A percentile compares a stretch with the other conserved stretches of the same genome.
Conservation (phyloP, 2,113 vertebrate genomes). For the Stictonetta naevosa region DNA sequence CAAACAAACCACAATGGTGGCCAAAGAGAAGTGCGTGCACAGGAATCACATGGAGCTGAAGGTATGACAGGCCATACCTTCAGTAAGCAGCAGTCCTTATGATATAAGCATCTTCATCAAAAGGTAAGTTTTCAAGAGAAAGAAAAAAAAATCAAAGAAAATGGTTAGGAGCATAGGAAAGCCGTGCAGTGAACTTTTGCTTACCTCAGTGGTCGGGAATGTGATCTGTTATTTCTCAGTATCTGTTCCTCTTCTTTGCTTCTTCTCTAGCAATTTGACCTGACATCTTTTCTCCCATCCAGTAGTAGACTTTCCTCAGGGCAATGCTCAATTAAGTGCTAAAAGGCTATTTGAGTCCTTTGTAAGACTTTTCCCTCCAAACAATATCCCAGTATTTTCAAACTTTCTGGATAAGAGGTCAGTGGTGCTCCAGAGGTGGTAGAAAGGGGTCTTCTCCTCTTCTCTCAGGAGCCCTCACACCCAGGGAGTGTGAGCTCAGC, state of each 20-base stretch:
- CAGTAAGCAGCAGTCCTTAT: neutral
- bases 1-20: neutral
- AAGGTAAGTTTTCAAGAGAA: rapidly evolving
- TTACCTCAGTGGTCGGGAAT: neutral
- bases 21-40: neutral
- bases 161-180: neutral
- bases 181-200: neutral
- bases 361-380: rapidly evolving
- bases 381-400: neutral
- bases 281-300: neutral
- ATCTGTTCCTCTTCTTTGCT: neutral
- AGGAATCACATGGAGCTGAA: neutral
- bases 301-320: neutral
- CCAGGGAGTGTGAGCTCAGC: neutral
- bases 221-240: neutral
- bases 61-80: neutral
- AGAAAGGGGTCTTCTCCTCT: neutral
- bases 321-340: neutral
- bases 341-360: neutral
- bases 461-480: neutral
- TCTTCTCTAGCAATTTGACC: neutral
- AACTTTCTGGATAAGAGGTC: neutral
- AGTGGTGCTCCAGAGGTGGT: neutral
- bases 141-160: neutral
- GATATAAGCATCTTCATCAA: neutral